Evolutionary conservation across 1,140 invertebrate species (phyloP).

Genomic region (Meteorus sp.): DNA sequence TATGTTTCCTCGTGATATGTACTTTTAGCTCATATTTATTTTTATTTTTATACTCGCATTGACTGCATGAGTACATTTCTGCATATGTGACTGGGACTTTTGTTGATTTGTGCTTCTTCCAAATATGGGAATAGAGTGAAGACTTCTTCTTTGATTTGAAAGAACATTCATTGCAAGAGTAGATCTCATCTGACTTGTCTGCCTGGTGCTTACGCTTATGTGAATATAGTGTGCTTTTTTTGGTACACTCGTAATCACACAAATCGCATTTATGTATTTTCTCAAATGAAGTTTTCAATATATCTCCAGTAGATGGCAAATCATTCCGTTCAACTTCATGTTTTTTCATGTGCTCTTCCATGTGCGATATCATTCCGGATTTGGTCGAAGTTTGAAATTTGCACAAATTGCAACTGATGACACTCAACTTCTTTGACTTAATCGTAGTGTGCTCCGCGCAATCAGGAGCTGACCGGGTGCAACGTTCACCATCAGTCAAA

Average conservation of each 20-base stretch:
- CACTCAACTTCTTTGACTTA: constrained; percentile 16
- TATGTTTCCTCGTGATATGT: constrained; percentile 53
- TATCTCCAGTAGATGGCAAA: too few relatives aligned
- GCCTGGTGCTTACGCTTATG: constrained; percentile 58
- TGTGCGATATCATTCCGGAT: background rate
- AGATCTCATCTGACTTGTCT: constrained; percentile 30
- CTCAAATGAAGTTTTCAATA: too few relatives aligned
- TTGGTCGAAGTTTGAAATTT: background rate
- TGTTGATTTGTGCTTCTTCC: constrained; percentile 42
- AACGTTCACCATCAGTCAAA: too few relatives aligned
- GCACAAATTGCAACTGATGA: constrained; percentile 21
- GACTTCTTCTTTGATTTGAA: constrained; percentile 47
- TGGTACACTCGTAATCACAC: constrained; percentile 60
- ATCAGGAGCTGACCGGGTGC: too few relatives aligned
- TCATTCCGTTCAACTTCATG: constrained; percentile 27
- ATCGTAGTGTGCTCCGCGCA: too few relatives aligned
- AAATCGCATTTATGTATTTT: constrained; percentile 45
- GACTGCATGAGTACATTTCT: constrained; percentile 44
- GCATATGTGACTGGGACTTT: constrained; percentile 26
- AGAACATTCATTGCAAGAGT: constrained; percentile 46
- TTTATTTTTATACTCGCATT: constrained; percentile 55
- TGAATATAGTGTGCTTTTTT: constrained; percentile 59
- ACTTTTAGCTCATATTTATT: constrained; percentile 56
- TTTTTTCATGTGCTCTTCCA: background rate
- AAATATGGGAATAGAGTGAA: constrained; percentile 49